Evolutionary conservation across 2,113 vertebrate genomes (phyloP), one percentile per base, ranked within the genome.

Genomic region (Bujurquina vittata): DNA sequence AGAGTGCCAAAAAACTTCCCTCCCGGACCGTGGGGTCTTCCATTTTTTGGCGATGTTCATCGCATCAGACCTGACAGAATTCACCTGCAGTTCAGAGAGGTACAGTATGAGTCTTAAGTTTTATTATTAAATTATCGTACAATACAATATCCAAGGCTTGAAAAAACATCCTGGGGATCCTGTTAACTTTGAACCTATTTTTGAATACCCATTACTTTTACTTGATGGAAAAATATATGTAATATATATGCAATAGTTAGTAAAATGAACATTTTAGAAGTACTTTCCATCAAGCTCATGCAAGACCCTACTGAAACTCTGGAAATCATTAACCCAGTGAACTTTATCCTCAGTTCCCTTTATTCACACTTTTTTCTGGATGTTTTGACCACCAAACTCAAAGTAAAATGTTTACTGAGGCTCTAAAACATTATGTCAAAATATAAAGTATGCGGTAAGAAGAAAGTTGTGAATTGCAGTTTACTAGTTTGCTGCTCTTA

Each of bases 1-100:
- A 93, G 90, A 87, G 83, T 4, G 0, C 95, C 94, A 0, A 88
- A 86, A 22, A 65, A 94, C 84, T 97, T 93, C 46, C 97, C 97
- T 2, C 96, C 97, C 0, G 92, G 94, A 0, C 97, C 96, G 0
- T 52, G 84, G 54, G 0, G 80, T 54, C 22, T 96, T 9, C 96
- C 96, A 3, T 22, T 96, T 0, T 0, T 97, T 2, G 96, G 96
- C 5, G 0, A 96, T 0, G 6, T 95, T 0, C 18, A 80, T 1
- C 0, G 88, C 2, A 3, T 95, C 5, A 1, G 72, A 0, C 56
- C 4, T 0, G 0, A 80, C 1, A 87, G 83, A 0, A 0, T 95
- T 3, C 15, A 91, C 49, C 88, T 94, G 76, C 91, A 95, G 77
- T 57, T 95, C 1, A 80, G 89, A 91, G 82, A 59, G 80, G 90